phyloP scores from a whole-genome alignment of 2,113 vertebrate genomes.

The Garra rufa region DNA sequence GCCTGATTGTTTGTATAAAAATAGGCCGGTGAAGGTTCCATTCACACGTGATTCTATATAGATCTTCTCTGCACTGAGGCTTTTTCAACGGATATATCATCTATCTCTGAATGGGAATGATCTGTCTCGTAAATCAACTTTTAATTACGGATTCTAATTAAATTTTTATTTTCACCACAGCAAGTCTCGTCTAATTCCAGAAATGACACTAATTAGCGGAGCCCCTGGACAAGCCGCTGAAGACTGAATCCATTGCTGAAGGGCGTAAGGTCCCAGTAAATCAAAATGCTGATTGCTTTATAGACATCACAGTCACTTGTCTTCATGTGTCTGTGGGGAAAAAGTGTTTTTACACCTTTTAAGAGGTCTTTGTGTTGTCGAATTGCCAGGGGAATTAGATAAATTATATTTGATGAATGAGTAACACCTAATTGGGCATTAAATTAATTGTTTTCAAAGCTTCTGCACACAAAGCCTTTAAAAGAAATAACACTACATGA shows the following conservation, averaged over 20 bases:
- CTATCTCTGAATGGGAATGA: slow-evolving; percentile 41
- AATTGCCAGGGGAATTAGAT: neutral
- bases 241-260: slow-evolving; percentile 15
- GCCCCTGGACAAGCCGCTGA: slow-evolving; percentile 24
- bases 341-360: neutral
- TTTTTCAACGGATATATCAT: slow-evolving; percentile 44
- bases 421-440: neutral
- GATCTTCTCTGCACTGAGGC: neutral
- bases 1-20: slow-evolving; percentile 33
- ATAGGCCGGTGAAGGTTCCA: neutral
- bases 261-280: slow-evolving; percentile 26
- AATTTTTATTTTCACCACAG: slow-evolving; percentile 48
- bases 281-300: slow-evolving; percentile 9
- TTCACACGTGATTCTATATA: neutral
- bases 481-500: neutral
- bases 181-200: slow-evolving; percentile 43
- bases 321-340: neutral
- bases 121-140: slow-evolving; percentile 45
- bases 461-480: neutral
- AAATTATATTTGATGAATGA: neutral
- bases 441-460: slow-evolving; percentile 1
- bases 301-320: neutral
- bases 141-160: slow-evolving; percentile 52
- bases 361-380: neutral
- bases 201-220: slow-evolving; percentile 48